Percentiles rank a stretch among this genome's conserved stretches.
phyloP scores from a whole-genome alignment of 2,888 invertebrate species.

The Chloromyia formosa region DNA sequence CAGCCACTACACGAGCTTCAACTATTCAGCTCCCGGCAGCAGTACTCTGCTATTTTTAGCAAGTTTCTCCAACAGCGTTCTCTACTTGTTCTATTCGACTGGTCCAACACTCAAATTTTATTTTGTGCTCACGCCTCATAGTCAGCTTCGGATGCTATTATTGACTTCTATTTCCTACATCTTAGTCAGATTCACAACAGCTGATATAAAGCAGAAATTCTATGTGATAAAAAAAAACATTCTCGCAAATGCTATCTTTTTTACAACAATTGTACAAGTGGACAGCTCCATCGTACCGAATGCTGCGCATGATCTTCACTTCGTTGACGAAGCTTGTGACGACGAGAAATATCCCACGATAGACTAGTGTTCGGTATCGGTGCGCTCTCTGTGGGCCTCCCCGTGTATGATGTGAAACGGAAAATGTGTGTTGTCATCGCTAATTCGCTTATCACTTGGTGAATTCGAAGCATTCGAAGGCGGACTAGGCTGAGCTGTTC shows the following conservation, averaged over 20 bases:
- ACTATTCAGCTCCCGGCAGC: too few species aligned
- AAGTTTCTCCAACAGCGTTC: too few species aligned
- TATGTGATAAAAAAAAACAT: not conserved
- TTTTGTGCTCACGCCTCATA: too few species aligned
- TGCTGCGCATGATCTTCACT: slow-evolving; percentile 11
- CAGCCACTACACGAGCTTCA: too few species aligned
- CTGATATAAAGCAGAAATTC: not conserved
- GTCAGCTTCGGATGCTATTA: too few species aligned
- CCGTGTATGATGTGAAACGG: not conserved
- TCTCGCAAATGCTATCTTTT: not conserved
- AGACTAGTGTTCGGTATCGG: not conserved
- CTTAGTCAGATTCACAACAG: too few species aligned
- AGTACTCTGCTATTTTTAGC: too few species aligned
- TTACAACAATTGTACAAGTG: not conserved
- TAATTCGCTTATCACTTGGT: slow-evolving; percentile 18
- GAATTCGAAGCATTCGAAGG: too few species aligned
- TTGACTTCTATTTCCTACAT: too few species aligned
- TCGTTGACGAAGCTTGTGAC: not conserved
- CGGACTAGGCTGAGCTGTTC: not conserved
- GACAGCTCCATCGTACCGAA: slow-evolving; percentile 12
- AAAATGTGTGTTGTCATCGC: slow-evolving; percentile 23
- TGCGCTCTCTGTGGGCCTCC: not conserved
- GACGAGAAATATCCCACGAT: not conserved
- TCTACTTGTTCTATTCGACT: too few species aligned
- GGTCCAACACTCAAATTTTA: too few species aligned